phyloP scores from a whole-genome alignment of 2,797 vertebrate genomes.

The Notamacropus eugenii region DNA sequence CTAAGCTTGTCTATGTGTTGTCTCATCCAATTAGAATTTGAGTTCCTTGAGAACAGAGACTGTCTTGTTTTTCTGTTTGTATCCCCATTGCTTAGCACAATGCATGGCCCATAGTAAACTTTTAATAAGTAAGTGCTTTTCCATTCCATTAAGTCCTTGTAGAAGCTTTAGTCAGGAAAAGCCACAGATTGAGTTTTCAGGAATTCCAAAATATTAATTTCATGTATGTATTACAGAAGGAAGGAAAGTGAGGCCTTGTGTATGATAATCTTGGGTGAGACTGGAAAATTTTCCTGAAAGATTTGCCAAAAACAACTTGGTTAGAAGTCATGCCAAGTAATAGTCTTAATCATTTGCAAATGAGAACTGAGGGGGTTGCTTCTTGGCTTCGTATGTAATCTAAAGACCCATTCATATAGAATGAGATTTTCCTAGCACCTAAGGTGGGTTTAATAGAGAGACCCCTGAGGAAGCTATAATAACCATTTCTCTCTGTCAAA shows the following conservation, averaged over 20 bases:
- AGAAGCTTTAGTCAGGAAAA: slow-evolving; percentile 57
- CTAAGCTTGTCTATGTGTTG: not conserved
- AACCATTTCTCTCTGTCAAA: not conserved
- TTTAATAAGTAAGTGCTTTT: not conserved
- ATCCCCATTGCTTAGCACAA: not conserved
- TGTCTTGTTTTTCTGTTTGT: not conserved
- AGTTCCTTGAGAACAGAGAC: not conserved
- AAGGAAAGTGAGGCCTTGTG: slow-evolving; percentile 44
- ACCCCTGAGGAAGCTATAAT: not conserved
- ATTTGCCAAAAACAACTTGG: slow-evolving; percentile 47
- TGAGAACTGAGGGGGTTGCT: slow-evolving; percentile 22
- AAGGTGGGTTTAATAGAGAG: not conserved
- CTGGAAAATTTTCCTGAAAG: slow-evolving; percentile 33
- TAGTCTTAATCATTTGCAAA: slow-evolving; percentile 37
- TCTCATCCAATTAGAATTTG: not conserved
- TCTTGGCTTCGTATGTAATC: not conserved
- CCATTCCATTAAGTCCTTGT: not conserved
- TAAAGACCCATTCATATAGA: not conserved
- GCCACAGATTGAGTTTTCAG: not conserved
- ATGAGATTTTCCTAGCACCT: not conserved
- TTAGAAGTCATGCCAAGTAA: slow-evolving; percentile 47
- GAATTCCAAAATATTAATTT: slow-evolving; percentile 41
- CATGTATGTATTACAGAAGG: slow-evolving; percentile 62
- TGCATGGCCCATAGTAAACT: not conserved
- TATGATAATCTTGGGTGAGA: slow-evolving; percentile 52